Evolutionary conservation across 1,140 invertebrate species (phyloP).

Genomic region (Chironomus striatipennis): DNA sequence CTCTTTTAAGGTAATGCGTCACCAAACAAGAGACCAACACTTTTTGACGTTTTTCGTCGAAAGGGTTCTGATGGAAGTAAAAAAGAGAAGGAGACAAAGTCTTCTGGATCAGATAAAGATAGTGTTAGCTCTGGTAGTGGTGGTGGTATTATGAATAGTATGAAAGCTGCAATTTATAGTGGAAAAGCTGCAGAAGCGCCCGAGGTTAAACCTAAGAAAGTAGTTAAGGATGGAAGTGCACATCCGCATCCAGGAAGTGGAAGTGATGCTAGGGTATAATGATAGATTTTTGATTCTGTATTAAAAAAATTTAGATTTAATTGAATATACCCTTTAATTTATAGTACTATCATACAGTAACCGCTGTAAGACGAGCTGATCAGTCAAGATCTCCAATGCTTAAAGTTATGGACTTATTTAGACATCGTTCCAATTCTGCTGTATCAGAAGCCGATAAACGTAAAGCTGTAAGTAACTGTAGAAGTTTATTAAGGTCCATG

Average conservation of each 20-base stretch:
- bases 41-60: conserved; percentile 78
- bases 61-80: conserved; percentile 68
- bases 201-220: conserved; percentile 38
- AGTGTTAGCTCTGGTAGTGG: conserved; percentile 39
- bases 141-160: conserved; percentile 62
- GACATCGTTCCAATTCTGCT: conserved; percentile 65
- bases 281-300: conserved; percentile 19
- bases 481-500: neutral
- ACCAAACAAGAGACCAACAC: conserved; percentile 57
- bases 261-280: conserved; percentile 44
- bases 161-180: conserved; percentile 66
- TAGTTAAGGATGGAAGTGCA: conserved; percentile 51
- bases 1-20: conserved; percentile 47
- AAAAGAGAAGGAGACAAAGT: conserved; percentile 46
- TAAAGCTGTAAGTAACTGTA: conserved; percentile 56
- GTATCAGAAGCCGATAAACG: conserved; percentile 60
- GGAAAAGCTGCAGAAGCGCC: conserved; percentile 44
- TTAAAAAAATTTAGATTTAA: neutral
- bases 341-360: conserved; percentile 58
- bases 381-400: conserved; percentile 57
- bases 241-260: conserved; percentile 48
- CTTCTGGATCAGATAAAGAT: conserved; percentile 28
- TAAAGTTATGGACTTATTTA: conserved; percentile 84
- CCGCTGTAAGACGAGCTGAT: conserved; percentile 45
- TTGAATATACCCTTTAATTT: conserved; percentile 24